Conservation (phyloP, 2,797 vertebrate genomes). For the Chaenodraco wilsoni region DNA sequence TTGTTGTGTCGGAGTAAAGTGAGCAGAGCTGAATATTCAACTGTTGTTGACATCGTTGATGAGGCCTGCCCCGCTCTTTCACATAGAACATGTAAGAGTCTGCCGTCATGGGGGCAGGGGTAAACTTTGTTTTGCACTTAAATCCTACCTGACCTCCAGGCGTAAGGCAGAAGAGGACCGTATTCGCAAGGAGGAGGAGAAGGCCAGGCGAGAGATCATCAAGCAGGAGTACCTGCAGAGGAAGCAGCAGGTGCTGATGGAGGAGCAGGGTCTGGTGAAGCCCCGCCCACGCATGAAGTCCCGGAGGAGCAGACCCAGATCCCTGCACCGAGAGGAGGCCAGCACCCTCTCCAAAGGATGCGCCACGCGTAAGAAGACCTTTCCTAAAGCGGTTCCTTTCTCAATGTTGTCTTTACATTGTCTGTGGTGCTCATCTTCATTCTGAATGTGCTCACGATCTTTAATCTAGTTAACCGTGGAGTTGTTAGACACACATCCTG, state of each 20-base stretch:
- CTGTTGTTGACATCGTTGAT: no score
- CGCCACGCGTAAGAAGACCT: slow-evolving; percentile 84
- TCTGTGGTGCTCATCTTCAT: slow-evolving; percentile 9
- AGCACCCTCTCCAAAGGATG: slow-evolving; percentile 82
- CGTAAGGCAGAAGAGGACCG: slow-evolving; percentile 97
- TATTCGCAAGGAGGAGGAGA: slow-evolving; percentile 96
- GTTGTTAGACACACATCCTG: no score
- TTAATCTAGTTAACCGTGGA: no score
- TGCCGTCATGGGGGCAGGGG: no score
- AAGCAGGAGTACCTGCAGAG: slow-evolving; percentile 95
- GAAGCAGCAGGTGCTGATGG: slow-evolving; percentile 93
- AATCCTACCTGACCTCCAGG: slow-evolving; percentile 68
- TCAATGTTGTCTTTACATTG: slow-evolving; percentile 4
- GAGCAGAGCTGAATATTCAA: no score
- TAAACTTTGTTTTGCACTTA: not conserved
- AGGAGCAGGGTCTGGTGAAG: slow-evolving; percentile 92
- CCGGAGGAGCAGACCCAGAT: slow-evolving; percentile 89
- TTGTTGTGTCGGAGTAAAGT: no score
- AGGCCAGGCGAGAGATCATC: slow-evolving; percentile 93
- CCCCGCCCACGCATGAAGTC: slow-evolving; percentile 86
- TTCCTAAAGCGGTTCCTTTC: not conserved
- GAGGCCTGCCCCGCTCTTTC: no score
- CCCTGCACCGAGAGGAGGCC: slow-evolving; percentile 89
- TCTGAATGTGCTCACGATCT: not conserved
- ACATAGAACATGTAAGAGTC: no score